Conservation (phyloP, 1,140 invertebrate species). For the Panagrolaimus sp. region DNA sequence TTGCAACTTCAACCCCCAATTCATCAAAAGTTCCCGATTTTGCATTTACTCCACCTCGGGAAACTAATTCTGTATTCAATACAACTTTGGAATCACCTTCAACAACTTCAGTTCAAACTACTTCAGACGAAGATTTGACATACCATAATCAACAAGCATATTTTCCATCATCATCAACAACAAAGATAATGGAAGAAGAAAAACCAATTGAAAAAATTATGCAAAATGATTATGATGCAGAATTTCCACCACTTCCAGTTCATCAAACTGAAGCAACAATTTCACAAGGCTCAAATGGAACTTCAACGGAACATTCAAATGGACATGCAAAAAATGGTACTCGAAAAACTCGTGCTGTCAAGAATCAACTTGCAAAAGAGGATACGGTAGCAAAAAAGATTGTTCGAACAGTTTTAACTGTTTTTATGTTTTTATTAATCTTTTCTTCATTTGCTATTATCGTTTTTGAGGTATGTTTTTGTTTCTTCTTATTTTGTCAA, state of each 20-base stretch:
- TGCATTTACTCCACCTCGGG: background rate
- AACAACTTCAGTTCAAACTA: background rate
- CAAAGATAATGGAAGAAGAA: no score
- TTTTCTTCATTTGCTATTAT: conserved; percentile 4
- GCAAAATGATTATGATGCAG: background rate
- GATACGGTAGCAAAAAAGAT: background rate
- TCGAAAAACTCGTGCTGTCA: background rate
- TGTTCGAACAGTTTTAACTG: background rate
- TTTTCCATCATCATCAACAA: no score
- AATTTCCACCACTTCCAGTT: background rate
- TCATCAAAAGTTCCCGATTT: background rate
- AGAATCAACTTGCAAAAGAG: background rate
- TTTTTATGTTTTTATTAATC: background rate
- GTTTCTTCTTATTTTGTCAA: background rate
- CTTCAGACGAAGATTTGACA: background rate
- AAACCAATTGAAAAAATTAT: no score
- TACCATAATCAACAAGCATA: background rate
- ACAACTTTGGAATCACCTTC: background rate
- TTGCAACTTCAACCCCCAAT: background rate
- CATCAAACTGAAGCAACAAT: background rate
- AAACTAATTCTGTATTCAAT: background rate
- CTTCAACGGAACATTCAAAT: background rate
- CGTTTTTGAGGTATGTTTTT: conserved; percentile 6
- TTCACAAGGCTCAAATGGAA: background rate
- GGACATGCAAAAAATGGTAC: background rate